phyloP scores from a whole-genome alignment of 2,888 invertebrate species.

The Agrilus mali region DNA sequence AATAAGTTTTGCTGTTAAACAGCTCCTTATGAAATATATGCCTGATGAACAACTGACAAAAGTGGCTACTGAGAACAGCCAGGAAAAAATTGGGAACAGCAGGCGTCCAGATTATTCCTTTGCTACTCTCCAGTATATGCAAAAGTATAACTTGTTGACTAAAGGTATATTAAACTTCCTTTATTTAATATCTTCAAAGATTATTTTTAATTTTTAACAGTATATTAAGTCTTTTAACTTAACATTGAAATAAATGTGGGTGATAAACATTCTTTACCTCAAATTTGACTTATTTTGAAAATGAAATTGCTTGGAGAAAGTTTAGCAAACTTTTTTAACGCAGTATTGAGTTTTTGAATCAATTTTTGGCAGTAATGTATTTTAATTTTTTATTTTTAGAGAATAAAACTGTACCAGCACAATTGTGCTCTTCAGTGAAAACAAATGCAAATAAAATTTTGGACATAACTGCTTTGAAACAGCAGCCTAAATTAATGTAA shows the following conservation, averaged over 20 bases:
- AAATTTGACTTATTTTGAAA: too few relatives aligned
- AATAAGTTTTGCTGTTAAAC: slow-evolving; percentile 42
- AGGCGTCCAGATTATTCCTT: slow-evolving; percentile 50
- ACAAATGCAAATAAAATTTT: slow-evolving; percentile 43
- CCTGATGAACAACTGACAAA: slow-evolving; percentile 36
- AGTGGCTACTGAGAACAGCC: slow-evolving; percentile 12
- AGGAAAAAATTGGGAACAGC: slow-evolving; percentile 18
- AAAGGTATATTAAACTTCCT: slow-evolving; percentile 1
- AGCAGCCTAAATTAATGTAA: slow-evolving; percentile 52
- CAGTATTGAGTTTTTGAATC: too few relatives aligned
- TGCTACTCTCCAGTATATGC: slow-evolving; percentile 60
- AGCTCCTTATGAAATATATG: slow-evolving; percentile 42
- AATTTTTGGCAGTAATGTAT: too few relatives aligned
- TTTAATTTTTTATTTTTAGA: too few relatives aligned
- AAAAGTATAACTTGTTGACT: slow-evolving; percentile 44
- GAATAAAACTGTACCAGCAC: too few relatives aligned
- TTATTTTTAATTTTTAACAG: too few relatives aligned
- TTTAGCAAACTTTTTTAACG: not conserved
- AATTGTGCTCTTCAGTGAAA: too few relatives aligned
- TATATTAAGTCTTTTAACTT: too few relatives aligned
- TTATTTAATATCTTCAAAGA: not conserved
- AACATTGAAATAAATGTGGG: too few relatives aligned
- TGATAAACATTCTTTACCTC: too few relatives aligned
- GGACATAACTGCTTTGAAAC: slow-evolving; percentile 55
- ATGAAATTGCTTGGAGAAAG: too few relatives aligned